Conservation (phyloP, 2,797 vertebrate species). For the Poecilia gillii region DNA sequence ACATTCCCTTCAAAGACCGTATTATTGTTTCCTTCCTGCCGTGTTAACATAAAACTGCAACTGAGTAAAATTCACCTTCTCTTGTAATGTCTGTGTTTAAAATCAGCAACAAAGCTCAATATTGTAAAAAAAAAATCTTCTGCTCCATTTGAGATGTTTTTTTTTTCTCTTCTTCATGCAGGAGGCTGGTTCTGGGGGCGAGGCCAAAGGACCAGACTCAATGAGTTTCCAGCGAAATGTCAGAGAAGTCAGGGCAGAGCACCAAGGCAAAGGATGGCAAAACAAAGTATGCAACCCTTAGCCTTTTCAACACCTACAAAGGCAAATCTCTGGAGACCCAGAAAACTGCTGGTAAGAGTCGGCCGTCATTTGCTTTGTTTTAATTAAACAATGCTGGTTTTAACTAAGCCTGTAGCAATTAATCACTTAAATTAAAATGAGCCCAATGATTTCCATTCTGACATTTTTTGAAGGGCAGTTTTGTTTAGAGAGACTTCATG, state of each 20-base stretch:
- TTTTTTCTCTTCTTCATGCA: conserved; percentile 16
- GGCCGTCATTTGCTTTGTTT: not conserved
- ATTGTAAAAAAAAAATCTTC: not conserved
- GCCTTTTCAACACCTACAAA: conserved; percentile 99
- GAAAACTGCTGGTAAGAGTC: conserved; percentile 93
- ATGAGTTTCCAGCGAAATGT: conserved; percentile 99
- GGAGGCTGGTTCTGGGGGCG: conserved; percentile 89
- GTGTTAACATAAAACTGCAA: not conserved
- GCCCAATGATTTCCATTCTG: too few species aligned
- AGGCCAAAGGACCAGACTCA: conserved; percentile 93
- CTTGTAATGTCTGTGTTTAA: not conserved
- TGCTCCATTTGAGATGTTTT: not conserved
- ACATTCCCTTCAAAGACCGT: not conserved
- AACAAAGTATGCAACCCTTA: conserved; percentile 99
- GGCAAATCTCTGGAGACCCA: conserved; percentile 99
- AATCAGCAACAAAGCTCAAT: not conserved
- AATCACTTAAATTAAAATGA: too few species aligned
- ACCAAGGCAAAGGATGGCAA: conserved; percentile 99
- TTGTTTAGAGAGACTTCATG: too few species aligned
- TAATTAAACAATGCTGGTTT: not conserved
- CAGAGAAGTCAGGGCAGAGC: conserved; percentile 99
- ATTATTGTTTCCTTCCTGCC: not conserved
- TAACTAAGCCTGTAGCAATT: too few species aligned
- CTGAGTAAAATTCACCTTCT: not conserved
- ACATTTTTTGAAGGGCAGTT: too few species aligned